These are phyloP conservation scores for Mesocricetus auratus DNA, from an alignment of 2,113 vertebrate genomes.

Conservation along the genomic window DNA sequence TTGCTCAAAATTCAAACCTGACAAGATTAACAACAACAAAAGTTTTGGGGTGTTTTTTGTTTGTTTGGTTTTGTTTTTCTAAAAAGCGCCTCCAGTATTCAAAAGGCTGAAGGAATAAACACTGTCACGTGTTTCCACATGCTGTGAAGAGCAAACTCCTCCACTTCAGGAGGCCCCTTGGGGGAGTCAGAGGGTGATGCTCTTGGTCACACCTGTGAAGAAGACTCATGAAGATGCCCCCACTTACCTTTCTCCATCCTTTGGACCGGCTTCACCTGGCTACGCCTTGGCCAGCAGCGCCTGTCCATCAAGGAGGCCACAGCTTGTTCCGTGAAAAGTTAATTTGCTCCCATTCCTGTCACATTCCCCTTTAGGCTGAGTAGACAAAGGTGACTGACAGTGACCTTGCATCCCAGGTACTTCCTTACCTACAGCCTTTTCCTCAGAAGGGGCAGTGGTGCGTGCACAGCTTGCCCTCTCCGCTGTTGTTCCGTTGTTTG, in stretches of 20 bases:
- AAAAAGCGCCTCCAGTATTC: neutral
- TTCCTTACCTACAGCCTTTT: constrained; percentile 80
- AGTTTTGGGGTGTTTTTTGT: neutral
- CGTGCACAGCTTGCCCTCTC: constrained; percentile 61
- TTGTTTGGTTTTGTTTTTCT: neutral
- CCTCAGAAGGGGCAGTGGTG: constrained; percentile 42
- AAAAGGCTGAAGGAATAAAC: neutral
- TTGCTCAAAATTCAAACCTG: constrained; percentile 31
- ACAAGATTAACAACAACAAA: neutral
- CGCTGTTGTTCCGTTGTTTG: constrained; percentile 74
- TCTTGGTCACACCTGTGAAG: neutral
- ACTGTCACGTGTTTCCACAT: neutral
- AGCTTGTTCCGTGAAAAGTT: constrained; percentile 60
- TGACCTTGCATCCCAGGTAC: constrained; percentile 78
- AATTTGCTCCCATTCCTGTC: constrained; percentile 64
- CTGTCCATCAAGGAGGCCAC: neutral
- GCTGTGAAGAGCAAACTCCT: neutral
- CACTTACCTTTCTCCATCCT: neutral
- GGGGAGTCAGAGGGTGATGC: neutral
- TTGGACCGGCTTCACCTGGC: neutral
- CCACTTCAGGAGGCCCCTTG: neutral
- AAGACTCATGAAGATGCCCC: neutral
- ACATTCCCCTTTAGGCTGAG: constrained; percentile 53
- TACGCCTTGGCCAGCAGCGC: neutral
- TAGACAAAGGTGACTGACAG: constrained; percentile 72